Conservation (phyloP, 1,140 invertebrate species). For the Monomorium pharaonis region DNA sequence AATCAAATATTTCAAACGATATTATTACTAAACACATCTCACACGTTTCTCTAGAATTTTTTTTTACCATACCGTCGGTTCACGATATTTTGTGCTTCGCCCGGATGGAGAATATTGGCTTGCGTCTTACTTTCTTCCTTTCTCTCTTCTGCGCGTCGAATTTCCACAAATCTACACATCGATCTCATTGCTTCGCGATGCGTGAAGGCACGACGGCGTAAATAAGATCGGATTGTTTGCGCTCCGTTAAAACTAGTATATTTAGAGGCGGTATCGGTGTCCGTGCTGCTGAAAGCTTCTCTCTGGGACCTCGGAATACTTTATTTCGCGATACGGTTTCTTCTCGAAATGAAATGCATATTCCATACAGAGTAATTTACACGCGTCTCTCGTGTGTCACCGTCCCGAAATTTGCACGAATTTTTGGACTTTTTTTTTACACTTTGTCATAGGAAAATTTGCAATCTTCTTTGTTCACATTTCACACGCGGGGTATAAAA, state of each 20-base stretch:
- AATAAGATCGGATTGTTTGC: slow-evolving; percentile 43
- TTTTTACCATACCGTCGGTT: background rate
- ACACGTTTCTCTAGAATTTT: no score
- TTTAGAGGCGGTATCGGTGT: background rate
- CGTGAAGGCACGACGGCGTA: background rate
- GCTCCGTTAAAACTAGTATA: background rate
- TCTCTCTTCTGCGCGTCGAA: background rate
- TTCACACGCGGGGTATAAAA: background rate
- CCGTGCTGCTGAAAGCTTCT: background rate
- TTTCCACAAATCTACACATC: background rate
- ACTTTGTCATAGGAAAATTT: background rate
- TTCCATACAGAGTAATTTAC: background rate
- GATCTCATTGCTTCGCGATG: background rate
- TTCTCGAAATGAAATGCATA: background rate
- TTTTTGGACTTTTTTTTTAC: background rate
- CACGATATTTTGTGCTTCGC: background rate
- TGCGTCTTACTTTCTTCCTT: background rate
- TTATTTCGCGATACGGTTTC: background rate
- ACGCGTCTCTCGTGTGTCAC: no score
- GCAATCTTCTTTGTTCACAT: background rate
- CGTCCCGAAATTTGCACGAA: background rate
- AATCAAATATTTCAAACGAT: no score
- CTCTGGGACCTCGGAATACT: background rate
- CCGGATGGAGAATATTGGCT: background rate
- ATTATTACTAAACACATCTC: no score